Evolutionary conservation across 2,888 invertebrate species (phyloP).

Genomic region (Proisotoma minuta): DNA sequence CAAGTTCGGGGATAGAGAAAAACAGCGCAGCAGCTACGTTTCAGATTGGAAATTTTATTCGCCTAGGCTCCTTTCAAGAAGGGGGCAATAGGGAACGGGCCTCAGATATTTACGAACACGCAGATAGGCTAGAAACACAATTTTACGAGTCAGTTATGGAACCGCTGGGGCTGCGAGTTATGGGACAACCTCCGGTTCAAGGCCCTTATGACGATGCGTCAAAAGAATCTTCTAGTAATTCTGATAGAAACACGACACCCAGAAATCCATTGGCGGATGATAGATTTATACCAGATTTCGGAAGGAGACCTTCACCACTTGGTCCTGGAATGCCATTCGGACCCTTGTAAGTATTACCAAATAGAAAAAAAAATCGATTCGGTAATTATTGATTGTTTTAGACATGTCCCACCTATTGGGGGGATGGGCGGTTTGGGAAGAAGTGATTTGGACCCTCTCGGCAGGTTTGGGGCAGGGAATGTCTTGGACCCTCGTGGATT

Average conservation of each 20-base stretch:
- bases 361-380: neutral
- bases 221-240: constrained; percentile 9
- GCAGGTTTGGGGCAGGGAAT: constrained; percentile 37
- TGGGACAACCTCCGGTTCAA: constrained; percentile 30
- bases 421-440: constrained; percentile 34
- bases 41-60: constrained; percentile 25
- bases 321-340: constrained; percentile 22
- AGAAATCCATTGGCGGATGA: constrained; percentile 4
- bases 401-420: constrained; percentile 15
- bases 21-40: constrained; percentile 36
- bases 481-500: constrained; percentile 41
- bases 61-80: neutral
- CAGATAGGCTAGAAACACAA: constrained; percentile 27
- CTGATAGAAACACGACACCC: neutral
- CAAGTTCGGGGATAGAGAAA: constrained; percentile 12
- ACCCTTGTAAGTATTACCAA: constrained; percentile 26
- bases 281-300: constrained; percentile 9
- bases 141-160: constrained; percentile 40
- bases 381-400: constrained; percentile 5
- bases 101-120: constrained; percentile 21
- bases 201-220: constrained; percentile 34
- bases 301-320: constrained; percentile 9
- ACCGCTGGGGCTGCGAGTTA: constrained; percentile 34
- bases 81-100: neutral
- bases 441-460: constrained; percentile 41